These are phyloP conservation scores for Clostera curtula DNA, from an alignment of 2,888 invertebrate species.

Conservation along the genomic window DNA sequence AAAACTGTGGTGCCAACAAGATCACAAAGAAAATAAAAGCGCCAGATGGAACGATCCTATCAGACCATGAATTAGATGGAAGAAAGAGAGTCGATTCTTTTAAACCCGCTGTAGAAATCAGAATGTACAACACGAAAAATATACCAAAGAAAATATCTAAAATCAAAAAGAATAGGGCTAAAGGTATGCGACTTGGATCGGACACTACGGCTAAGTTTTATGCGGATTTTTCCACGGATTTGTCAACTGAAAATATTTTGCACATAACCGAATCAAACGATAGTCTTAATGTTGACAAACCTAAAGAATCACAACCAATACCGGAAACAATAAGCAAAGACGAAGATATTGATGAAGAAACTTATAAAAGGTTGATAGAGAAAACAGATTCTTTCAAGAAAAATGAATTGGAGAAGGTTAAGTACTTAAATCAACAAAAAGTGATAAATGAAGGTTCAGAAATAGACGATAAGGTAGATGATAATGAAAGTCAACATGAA, in stretches of 20 bases:
- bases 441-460: conserved; percentile 63
- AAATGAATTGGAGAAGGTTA: conserved; percentile 67
- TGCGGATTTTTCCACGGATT: conserved; percentile 77
- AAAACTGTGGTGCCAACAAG: conserved; percentile 64
- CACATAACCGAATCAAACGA: conserved; percentile 80
- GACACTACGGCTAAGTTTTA: conserved; percentile 80
- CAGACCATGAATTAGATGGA: conserved; percentile 52
- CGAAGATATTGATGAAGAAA: conserved; percentile 64
- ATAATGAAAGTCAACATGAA: conserved; percentile 27
- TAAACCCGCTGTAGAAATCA: conserved; percentile 67
- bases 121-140: conserved; percentile 79
- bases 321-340: conserved; percentile 54
- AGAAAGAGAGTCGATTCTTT: conserved; percentile 30
- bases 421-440: conserved; percentile 65
- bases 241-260: conserved; percentile 75
- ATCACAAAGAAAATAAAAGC: conserved; percentile 45
- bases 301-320: conserved; percentile 30
- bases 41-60: conserved; percentile 42
- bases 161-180: conserved; percentile 79
- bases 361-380: conserved; percentile 63
- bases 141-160: conserved; percentile 83
- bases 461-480: conserved; percentile 45
- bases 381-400: conserved; percentile 73
- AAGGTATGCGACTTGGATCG: conserved; percentile 58
- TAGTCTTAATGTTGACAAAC: conserved; percentile 66